Evolutionary conservation across 2,888 invertebrate genomes (phyloP), one percentile per base, ranked within the genome.

Genomic region (Cartodere bifasciata): DNA sequence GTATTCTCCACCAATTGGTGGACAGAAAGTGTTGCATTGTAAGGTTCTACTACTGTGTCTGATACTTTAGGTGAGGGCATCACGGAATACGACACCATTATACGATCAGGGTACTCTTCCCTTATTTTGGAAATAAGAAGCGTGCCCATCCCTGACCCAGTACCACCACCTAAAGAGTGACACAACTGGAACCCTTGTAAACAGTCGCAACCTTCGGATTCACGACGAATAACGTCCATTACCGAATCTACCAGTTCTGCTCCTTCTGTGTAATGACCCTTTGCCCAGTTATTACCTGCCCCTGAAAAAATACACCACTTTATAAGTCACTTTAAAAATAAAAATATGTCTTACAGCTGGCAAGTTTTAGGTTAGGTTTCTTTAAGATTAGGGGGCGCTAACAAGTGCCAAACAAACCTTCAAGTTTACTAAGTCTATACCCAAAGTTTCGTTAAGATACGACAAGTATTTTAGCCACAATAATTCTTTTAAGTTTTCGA

Each of bases 21-120:
- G 39, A 83, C 79, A 20, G 84, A 84, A 29, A 85, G 67, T 9
- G 84, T 83, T 36, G 84, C 84, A 54, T 85, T 85, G 69, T 84
- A 84, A 4, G 84, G 84, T 50, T 76, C 76, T 10, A 77, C 76
- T 4, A 75, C 75, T 3, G 76, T 76, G 47, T 77, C 76, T 4
- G 83, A 84, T 6, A 80, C 79, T 66, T 87, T 87, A 3, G 82
- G 82, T n/a, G 80, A 80, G 16, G 82, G 82, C 38, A 83, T 75
- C 3, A 82, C 80, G 6, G 80, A 70, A 52, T 81, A 82, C 1
- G 80, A 77, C 62, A 82, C 81, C 79, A 84, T 80, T 40, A 83
- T 84, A 46, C 83, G 62, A 62, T 87, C 87, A n/a, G 87, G 87
- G 54, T 84, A 87, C 54, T 87, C 86, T 54, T 86, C 86, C 31